Evolutionary conservation across 2,113 vertebrate species (phyloP), one percentile per base, ranked within the genome.

Genomic region (Arothron firmamentum): DNA sequence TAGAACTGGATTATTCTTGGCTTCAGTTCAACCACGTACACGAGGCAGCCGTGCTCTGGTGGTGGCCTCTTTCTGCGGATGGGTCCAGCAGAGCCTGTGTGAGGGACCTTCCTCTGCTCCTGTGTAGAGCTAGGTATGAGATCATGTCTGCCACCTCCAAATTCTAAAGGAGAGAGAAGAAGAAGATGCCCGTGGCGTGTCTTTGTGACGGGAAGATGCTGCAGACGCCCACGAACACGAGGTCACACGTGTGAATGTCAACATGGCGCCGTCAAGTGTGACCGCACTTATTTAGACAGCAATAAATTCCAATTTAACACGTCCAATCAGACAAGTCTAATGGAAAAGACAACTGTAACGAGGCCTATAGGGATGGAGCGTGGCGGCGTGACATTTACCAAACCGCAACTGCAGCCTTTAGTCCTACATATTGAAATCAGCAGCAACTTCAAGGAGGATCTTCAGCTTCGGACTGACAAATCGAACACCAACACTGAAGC

Each of bases 271-370:
- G 56, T 48, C 1, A 0, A 57, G 52, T 53, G 64, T 43, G 55
- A 59, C 67, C 64, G 58, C 62, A 61, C 46, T 34, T 5, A 5
- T 17, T 57, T 38, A 49, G 67, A 57, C 54, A 14, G 59, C 41
- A n/a, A n/a, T 52, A 55, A 52, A 50, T 46, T 64, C 51, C 46
- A 52, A 12, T 50, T 23, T 53, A 70, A 70, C 71, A 71, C 71
- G 2, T 78, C 67, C 62, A 53, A 74, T 74, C 52, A 67, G 31
- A 59, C 14, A 2, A 18, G 20, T 20, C 31, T 57, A 57, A 74
- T 61, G 59, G 59, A 34, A 46, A 2, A 54, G 76, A 64, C 71
- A 71, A 14, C 62, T 60, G 71, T 59, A 21, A 56, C 59, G 10
- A 51, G 59, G 45, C 20, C 48, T 47, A 56, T 48, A 19, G 41